Evolutionary conservation across 2,113 vertebrate species (phyloP).

Genomic region (Sinocyclocheilus anshuiensis): DNA sequence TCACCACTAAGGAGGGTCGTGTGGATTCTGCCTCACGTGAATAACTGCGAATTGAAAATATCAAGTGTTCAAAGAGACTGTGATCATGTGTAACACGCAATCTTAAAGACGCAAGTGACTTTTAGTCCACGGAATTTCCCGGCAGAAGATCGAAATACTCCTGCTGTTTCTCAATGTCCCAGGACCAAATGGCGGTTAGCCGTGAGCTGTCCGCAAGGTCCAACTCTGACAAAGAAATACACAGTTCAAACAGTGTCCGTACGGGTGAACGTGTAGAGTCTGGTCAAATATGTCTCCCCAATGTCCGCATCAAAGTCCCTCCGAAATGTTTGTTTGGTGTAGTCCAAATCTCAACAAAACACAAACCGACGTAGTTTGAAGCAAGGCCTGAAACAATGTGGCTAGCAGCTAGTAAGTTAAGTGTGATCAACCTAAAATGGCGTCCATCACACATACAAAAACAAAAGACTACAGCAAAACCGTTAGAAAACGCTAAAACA

Average conservation of each 20-base stretch:
- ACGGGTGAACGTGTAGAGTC: slow-evolving; percentile 25
- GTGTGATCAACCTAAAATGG: slow-evolving; percentile 50
- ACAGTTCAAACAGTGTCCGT: slow-evolving; percentile 28
- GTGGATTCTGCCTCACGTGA: not conserved
- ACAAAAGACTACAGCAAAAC: slow-evolving; percentile 30
- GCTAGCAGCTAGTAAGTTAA: slow-evolving; percentile 27
- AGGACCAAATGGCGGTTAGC: slow-evolving; percentile 13
- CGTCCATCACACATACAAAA: slow-evolving; percentile 36
- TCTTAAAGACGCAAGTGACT: slow-evolving; percentile 3
- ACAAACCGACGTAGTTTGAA: slow-evolving; percentile 10
- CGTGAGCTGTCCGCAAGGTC: slow-evolving; percentile 1
- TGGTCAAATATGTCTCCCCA: slow-evolving; percentile 1
- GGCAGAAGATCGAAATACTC: not conserved
- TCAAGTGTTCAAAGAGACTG: slow-evolving; percentile 16
- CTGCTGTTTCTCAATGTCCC: slow-evolving; percentile 9
- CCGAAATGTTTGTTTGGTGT: slow-evolving; percentile 17
- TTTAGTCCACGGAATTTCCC: slow-evolving; percentile 8
- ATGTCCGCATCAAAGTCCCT: slow-evolving; percentile 19
- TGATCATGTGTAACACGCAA: slow-evolving; percentile 35
- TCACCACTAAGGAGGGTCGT: slow-evolving; percentile 6
- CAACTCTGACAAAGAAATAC: slow-evolving; percentile 22
- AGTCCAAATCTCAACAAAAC: slow-evolving; percentile 27
- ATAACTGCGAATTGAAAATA: slow-evolving; percentile 30
- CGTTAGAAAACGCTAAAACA: slow-evolving; percentile 30
- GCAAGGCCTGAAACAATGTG: slow-evolving; percentile 43